Evolutionary conservation across 2,113 vertebrate species (phyloP).

Genomic region (Limnothrissa miodon): DNA sequence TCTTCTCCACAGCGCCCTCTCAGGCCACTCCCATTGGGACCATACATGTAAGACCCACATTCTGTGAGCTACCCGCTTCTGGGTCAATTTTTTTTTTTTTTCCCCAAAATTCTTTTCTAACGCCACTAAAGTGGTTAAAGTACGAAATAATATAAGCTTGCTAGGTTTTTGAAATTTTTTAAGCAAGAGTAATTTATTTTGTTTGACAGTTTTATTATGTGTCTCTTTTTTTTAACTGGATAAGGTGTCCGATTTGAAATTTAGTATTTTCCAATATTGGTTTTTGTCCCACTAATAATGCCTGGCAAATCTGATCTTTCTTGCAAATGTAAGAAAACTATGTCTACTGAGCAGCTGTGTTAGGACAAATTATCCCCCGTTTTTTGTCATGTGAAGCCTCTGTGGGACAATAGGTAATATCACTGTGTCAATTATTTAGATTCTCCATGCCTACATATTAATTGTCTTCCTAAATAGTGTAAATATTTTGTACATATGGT

Average conservation of each 20-base stretch:
- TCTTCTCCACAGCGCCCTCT: not conserved
- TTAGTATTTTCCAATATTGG: conserved; percentile 20
- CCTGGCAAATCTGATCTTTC: conserved; percentile 22
- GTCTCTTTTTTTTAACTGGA: not conserved
- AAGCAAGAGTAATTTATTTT: conserved; percentile 18
- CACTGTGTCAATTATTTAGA: conserved; percentile 32
- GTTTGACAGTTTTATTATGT: conserved; percentile 15
- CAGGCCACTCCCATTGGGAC: not conserved
- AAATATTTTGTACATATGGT: conserved; percentile 69
- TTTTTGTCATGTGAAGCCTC: conserved; percentile 6
- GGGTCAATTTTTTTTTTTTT: conserved; percentile 7
- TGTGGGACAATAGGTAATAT: conserved; percentile 7
- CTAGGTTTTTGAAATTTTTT: not conserved
- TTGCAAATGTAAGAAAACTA: conserved; percentile 15
- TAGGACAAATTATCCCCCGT: not conserved
- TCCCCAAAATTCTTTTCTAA: not conserved
- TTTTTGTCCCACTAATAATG: conserved; percentile 40
- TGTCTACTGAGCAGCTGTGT: conserved; percentile 22
- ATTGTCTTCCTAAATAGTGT: conserved; percentile 65
- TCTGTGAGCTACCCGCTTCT: not conserved
- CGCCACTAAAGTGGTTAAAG: conserved; percentile 4
- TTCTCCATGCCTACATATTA: conserved; percentile 12
- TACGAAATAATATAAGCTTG: conserved; percentile 12
- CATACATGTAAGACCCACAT: not conserved
- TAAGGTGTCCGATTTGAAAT: conserved; percentile 17